Base-by-base conservation (phyloP, 2,113 vertebrate genomes). In the Triplophysa rosa region DNA sequence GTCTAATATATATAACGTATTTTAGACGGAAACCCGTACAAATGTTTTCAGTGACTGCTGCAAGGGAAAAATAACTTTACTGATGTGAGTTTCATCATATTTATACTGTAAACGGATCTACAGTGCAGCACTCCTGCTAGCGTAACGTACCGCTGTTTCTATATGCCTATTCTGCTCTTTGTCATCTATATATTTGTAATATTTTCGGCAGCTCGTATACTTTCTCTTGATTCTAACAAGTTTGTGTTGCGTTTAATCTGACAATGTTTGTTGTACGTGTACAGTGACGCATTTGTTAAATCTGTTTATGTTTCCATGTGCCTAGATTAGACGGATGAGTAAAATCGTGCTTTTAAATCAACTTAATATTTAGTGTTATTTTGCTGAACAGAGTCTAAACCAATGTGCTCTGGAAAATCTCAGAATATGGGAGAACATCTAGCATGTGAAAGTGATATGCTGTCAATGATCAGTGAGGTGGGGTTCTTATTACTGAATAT, bases 381-480 rank as follows among this genome's bases (percentile, higher is more conserved):
- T 33, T 37, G 67, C 11, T 21, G 8, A 7, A n/a, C 68, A 76
- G 71, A 26, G 8, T 14, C 40, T 33, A 37, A 63, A 8, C 56
- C 81, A 71, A 91, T 88, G 90, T 91, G 61, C 80, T 86, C 77
- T 61, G 84, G 59, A 59, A 82, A 86, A 47, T 40, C 37, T 77
- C 19, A 73, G 81, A 93, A 68, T 19, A 99, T 99, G 98, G 95
- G 94, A 0, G 96, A 97, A 54, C 76, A 94, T 82, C 89, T 95
- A 84, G 93, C 94, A 0, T 94, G 93, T 2, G 96, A 98, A 88
- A 92, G 95, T 0, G 95, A 97, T 84, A 87, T 99, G 45, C 93
- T 98, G 9, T 93, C 91, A 64, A 92, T 99, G 72, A 94, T 99
- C 45, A 96, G 92, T 84, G 96, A 99, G 94, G 97, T 96, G 79